Base-by-base conservation (phyloP, 1,140 invertebrate genomes). In the Brachionus paranguensis region DNA sequence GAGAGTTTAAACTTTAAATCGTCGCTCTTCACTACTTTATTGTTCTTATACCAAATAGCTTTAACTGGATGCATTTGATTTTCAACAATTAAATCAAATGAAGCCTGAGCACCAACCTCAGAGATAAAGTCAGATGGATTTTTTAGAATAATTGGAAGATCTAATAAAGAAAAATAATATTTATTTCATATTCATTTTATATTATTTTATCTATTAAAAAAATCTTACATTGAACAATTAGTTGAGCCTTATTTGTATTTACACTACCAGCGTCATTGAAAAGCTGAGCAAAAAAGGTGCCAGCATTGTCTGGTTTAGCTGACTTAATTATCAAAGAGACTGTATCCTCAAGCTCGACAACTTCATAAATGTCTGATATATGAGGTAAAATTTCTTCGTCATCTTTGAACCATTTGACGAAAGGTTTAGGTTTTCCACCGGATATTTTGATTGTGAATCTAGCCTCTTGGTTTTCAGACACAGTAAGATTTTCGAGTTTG, bases 361-460 rank as follows among this genome's bases (percentile, higher is more conserved):
- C 24, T 83, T 83, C 81, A 55, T 70, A 83, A 12, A 5, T 37
- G n/a, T 83, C 81, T 11, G 37, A 43, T 1, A 24, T 41, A 8
- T 53, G 55, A 10, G 14, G 17, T 0, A 37, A 1, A 41, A 83
- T 70, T 72, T 83, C 81, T 55, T 83, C 37, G 10, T 68, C 81
- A 43, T 83, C 64, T 55, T 83, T 83, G 20, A 68, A 83, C 81
- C 81, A 83, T 41, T 68, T 83, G 14, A 83, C 64, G 11, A 11
- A 45, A n/a, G 81, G 81, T 47, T 72, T 68, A 3, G 79, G 79
- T 17, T 68, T 83, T 37, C 79, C 79, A 60, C 27, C 76, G 37
- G 41, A 12, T 27, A 81, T 81, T 68, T 81, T 81, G 5, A 81
- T 17, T 1, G 33, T 27, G 45, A 81, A 81, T 43, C 47, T 60